A percentile compares a stretch with the other conserved stretches of the same genome.
Evolutionary conservation across 2,797 vertebrate genomes (phyloP).

Genomic region (Urosaurus nigricauda): DNA sequence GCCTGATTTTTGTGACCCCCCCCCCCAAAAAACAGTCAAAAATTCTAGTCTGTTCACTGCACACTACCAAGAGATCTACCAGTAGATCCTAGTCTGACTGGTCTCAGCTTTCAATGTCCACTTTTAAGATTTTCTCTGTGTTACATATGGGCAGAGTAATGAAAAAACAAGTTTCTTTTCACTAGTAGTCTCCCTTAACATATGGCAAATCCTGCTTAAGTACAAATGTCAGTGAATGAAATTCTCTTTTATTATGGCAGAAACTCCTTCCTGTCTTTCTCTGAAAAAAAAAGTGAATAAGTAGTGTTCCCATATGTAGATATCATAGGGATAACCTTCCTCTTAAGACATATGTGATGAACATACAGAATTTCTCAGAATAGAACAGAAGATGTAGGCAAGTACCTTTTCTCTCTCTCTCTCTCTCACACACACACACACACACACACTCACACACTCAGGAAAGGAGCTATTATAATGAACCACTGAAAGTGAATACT

Average conservation of each 20-base stretch:
- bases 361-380: not conserved
- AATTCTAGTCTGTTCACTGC: not conserved
- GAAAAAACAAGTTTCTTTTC: not conserved
- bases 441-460: not conserved
- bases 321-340: not conserved
- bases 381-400: no score
- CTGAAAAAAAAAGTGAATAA: not conserved
- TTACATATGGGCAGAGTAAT: not conserved
- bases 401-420: not conserved
- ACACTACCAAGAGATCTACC: not conserved
- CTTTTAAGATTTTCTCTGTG: not conserved
- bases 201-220: not conserved
- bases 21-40: not conserved
- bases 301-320: not conserved
- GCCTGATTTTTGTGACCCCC: not conserved
- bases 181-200: not conserved
- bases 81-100: not conserved
- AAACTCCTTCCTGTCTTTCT: no score
- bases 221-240: not conserved
- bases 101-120: not conserved
- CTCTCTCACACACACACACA: not conserved
- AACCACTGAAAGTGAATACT: not conserved
- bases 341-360: not conserved
- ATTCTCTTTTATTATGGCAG: no score
- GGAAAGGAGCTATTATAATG: not conserved